Base-by-base conservation (phyloP, 1,140 invertebrate species). In the Drosophila repleta region DNA sequence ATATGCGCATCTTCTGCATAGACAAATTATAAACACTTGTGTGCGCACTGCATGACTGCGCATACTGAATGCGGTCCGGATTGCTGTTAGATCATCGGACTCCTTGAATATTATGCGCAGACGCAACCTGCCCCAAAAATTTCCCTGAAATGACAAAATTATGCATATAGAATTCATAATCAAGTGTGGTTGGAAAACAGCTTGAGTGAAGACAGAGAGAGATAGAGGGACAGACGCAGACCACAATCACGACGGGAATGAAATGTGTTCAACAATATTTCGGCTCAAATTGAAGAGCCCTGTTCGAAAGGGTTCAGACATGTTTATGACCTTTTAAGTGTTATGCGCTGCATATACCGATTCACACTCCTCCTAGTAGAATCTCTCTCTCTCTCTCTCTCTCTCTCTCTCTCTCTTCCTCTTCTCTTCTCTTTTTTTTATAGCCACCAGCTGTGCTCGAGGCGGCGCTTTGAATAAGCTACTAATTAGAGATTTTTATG, bases 51-150 rank as follows among this genome's bases (percentile, higher is more conserved):
- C 83, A 87, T 87, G 83, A 70, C 74, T 56, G 17, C 53, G 83
- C 82, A 87, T 83, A 76, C 53, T 52, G 64, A 73, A 55, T 35
- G 51, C 39, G 8, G 29, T 18, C 18, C 13, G 32, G 32, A 51
- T 71, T 35, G 10, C 21, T 18, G 35, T 18, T 35, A 18, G 45
- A 71, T 71, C 21, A 43, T 60, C 17, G 20, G 20, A 49, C 65
- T 74, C 35, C 18, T 52, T 63, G 18, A 57, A 46, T 45, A 18
- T 83, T 73, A 88, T 83, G 83, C 83, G 58, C 72, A 83, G 72
- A 48, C 83, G 62, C 83, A 88, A 87, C 83, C 83, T 88, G 72
- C 83, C 83, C 71, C 83, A 87, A 88, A 82, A 79, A 74, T 74
- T 76, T 73, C 64, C 66, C 64, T 20, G 49, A 69, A 87, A 89